Evolutionary conservation across 2,888 invertebrate genomes (phyloP), one percentile per base, ranked within the genome.

Genomic region (Harmothoe impar): DNA sequence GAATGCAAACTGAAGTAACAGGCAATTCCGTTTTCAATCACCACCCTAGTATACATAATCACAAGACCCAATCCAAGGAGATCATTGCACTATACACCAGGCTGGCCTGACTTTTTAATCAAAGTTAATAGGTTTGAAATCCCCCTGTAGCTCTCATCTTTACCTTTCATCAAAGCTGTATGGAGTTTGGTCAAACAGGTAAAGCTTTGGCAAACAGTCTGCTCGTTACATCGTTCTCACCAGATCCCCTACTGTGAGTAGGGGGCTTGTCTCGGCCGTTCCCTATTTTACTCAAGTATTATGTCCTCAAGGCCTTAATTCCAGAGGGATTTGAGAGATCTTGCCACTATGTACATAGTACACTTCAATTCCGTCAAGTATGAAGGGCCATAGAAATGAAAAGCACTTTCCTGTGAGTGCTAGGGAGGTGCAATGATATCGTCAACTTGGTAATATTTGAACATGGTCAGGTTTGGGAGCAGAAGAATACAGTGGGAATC

Each of bases 271-370:
- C 23, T 20, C 23, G 7, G 62, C n/a, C n/a, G 62, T 62, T 62
- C 62, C 43, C 62, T 62, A n/a, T 62, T 62, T 62, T 62, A 62
- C 62, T 62, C 62, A 62, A 62, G 62, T 62, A 62, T 62, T 62
- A 62, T n/a, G n/a, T n/a, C 62, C 20, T 20, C 20, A n/a, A 62
- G 62, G 62, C 23, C 15, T n/a, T 62, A 62, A 62, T 62, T n/a
- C 62, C 62, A 62, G 20, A 3, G 62, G 62, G 62, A 62, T 62
- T 62, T 20, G 62, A 20, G 62, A n/a, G 62, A n/a, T 20, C n/a
- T 20, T 62, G 62, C n/a, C 20, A n/a, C 23, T 62, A 62, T 62
- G 62, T 62, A 62, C 62, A 62, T n/a, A 62, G 62, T 20, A 62
- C 62, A 62, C 62, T 62, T 62, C 62, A 62, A 62, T 62, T 62